Base-by-base conservation (phyloP, 2,113 vertebrate genomes). In the Alethe castanea region DNA sequence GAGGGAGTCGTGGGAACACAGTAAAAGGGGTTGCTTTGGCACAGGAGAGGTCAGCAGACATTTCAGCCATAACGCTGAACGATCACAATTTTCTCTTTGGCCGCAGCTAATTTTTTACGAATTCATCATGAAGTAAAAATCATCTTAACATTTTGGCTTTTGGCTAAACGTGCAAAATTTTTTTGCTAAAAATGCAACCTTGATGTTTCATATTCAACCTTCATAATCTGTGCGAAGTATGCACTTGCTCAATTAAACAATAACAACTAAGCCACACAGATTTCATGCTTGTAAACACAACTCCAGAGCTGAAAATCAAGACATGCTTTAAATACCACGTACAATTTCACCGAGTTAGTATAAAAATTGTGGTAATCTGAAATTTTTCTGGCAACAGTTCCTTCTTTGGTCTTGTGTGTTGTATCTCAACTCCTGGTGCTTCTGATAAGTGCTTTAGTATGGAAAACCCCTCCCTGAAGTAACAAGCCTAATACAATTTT, bases 1-100 rank as follows among this genome's bases (percentile, higher is more conserved):
- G 97, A 98, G 97, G 97, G 97, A 98, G 97, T 95, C 48, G 78
- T 93, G 74, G 87, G 97, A 97, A 97, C 97, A 60, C 72, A 45
- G 57, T 91, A 97, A 22, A 84, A 44, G 73, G 60, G 26, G 50
- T 9, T 56, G 33, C 77, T 52, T 26, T 87, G 77, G 54, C 71
- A 40, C 72, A 31, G 65, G 26, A 71, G 81, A 57, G 72, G 91
- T 88, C 54, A 91, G 88, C 16, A 42, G 48, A 2, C 81, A 61
- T 84, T 94, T 88, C 48, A 69, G 53, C n/a, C 40, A 28, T 8
- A 36, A 52, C n/a, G 19, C 12, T 74, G 35, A 40, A 29, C 1
- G 1, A 54, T 15, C 9, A 29, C 31, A 74, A 23, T 48, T 62
- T 61, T 81, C 48, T 57, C 48, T 70, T 57, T 64, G 56, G 31